Percentiles rank a stretch among this genome's conserved stretches.
These are phyloP conservation scores for Toxotes jaculatrix DNA, from an alignment of 2,113 vertebrate species.

Conservation along the genomic window DNA sequence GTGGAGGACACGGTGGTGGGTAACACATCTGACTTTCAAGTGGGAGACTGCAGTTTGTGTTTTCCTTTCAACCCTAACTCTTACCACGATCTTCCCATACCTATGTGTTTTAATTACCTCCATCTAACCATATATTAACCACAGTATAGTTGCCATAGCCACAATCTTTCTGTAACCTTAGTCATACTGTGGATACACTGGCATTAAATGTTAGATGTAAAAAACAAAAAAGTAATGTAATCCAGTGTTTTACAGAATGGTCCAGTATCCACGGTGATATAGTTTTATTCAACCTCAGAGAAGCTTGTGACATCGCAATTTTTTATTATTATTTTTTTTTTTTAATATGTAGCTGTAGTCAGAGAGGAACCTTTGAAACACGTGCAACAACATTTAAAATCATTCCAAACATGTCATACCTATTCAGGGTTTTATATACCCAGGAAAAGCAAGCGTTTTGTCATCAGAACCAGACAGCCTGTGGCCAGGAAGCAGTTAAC, in stretches of 20 bases:
- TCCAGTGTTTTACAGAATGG: background rate
- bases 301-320: background rate
- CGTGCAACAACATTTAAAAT: constrained; percentile 2
- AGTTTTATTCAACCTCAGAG: background rate
- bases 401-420: background rate
- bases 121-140: background rate
- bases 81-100: background rate
- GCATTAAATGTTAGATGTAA: background rate
- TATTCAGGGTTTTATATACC: background rate
- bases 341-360: background rate
- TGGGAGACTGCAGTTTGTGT: background rate
- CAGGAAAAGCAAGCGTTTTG: constrained; percentile 37
- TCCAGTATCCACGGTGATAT: background rate
- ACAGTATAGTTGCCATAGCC: too few relatives aligned
- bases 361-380: constrained; percentile 5
- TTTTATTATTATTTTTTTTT: too few relatives aligned
- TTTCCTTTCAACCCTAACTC: too few relatives aligned
- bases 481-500: constrained; percentile 70
- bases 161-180: too few relatives aligned
- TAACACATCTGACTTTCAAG: too few relatives aligned
- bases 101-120: background rate
- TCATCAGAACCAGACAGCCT: constrained; percentile 50
- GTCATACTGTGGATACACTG: background rate
- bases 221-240: background rate
- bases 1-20: background rate